These are phyloP conservation scores for Cheilosia impressa DNA, from an alignment of 2,888 invertebrate species.

Conservation along the genomic window DNA sequence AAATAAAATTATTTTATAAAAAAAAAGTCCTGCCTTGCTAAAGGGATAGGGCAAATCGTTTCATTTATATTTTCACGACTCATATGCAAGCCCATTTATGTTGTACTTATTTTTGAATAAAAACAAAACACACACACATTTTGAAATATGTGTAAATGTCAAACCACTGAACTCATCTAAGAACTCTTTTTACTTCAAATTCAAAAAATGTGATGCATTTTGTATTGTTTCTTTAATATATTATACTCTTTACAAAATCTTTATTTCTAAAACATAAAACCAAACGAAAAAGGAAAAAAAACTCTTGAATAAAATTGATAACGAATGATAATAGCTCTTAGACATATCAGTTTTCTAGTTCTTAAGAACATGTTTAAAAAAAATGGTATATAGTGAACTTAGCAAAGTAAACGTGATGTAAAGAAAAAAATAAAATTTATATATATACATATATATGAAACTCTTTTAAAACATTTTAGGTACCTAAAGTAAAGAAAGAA, in stretches of 20 bases:
- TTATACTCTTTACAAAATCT: constrained; percentile 46
- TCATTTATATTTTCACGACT: not conserved
- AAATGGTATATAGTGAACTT: constrained; percentile 70
- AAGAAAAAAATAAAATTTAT: constrained; percentile 75
- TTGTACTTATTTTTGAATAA: not conserved
- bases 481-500: constrained; percentile 70
- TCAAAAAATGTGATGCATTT: constrained; percentile 62
- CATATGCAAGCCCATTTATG: not conserved
- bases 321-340: constrained; percentile 84
- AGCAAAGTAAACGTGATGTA: constrained; percentile 76
- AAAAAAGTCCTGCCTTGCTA: constrained; percentile 6
- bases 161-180: constrained; percentile 18
- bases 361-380: constrained; percentile 78
- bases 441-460: constrained; percentile 75
- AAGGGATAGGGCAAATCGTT: constrained; percentile 13
- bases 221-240: constrained; percentile 46
- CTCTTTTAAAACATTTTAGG: constrained; percentile 73
- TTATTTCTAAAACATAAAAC: constrained; percentile 50
- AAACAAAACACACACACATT: not conserved
- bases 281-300: constrained; percentile 46
- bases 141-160: constrained; percentile 14
- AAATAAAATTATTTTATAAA: not conserved
- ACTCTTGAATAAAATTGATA: constrained; percentile 78
- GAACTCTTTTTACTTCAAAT: constrained; percentile 34
- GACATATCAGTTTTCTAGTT: constrained; percentile 83